Conservation (phyloP, 2,797 vertebrate genomes). For the Smutsia gigantea region DNA sequence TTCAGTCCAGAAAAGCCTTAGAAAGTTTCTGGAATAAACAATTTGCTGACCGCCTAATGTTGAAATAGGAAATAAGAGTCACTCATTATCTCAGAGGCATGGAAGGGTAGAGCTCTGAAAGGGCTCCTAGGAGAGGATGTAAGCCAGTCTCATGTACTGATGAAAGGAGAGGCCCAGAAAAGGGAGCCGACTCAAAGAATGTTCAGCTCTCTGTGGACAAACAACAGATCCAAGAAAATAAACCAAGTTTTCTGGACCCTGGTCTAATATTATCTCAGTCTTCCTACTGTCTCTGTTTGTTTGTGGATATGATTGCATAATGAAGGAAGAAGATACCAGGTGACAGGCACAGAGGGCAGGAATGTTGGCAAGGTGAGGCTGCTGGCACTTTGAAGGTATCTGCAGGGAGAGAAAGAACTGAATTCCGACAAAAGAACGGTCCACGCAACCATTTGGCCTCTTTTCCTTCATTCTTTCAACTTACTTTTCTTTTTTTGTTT, state of each 20-base stretch:
- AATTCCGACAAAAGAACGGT: not conserved
- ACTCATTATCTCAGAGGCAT: not conserved
- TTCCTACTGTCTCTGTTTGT: not conserved
- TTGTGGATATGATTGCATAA: not conserved
- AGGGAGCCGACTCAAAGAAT: not conserved
- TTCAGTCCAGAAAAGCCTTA: not conserved
- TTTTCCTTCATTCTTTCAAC: not conserved
- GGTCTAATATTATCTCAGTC: not conserved
- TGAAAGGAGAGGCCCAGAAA: not conserved
- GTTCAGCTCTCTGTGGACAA: not conserved
- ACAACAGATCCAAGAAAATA: not conserved
- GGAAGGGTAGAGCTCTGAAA: not conserved
- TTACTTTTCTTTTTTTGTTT: not conserved
- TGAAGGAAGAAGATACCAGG: not conserved
- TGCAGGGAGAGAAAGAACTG: not conserved
- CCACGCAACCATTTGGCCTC: too few relatives aligned
- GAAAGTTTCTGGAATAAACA: not conserved
- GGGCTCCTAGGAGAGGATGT: not conserved
- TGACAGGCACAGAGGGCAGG: accelerated
- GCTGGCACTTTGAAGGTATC: not conserved
- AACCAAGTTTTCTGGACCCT: not conserved
- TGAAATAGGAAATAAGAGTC: not conserved
- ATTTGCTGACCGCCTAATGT: not conserved
- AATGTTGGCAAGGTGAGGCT: not conserved
- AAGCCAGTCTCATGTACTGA: not conserved